Percentiles rank a stretch among this genome's conserved stretches.
Evolutionary conservation across 1,140 invertebrate genomes (phyloP).

Genomic region (Venturia canescens): DNA sequence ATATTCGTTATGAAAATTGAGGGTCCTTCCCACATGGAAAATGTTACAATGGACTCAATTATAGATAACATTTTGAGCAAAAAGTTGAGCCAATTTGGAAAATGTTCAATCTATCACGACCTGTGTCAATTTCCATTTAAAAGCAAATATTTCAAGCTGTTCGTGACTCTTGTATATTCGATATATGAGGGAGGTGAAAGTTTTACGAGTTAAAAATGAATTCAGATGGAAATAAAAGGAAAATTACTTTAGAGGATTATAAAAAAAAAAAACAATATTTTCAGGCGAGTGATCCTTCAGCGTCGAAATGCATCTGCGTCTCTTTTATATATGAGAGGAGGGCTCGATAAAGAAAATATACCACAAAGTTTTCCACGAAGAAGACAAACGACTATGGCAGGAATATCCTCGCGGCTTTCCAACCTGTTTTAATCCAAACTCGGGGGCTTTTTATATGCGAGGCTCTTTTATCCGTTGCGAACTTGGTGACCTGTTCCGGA

Average conservation of each 20-base stretch:
- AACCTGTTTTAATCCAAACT: constrained; percentile 26
- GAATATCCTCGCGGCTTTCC: neutral
- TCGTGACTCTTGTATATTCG: too few species aligned
- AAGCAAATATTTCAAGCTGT: too few species aligned
- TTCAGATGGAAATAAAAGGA: neutral
- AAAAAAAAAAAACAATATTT: neutral
- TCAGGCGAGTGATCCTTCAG: neutral
- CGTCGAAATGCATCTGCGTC: constrained; percentile 27
- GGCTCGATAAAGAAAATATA: constrained; percentile 5
- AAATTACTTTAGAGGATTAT: neutral
- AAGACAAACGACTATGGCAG: constrained; percentile 22
- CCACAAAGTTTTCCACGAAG: constrained; percentile 37
- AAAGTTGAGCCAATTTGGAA: too few species aligned
- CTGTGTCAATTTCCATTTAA: too few species aligned
- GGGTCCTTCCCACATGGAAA: too few species aligned
- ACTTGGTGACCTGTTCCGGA: constrained; percentile 15
- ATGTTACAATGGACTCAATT: too few species aligned
- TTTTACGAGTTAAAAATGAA: too few species aligned
- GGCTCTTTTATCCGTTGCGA: constrained; percentile 4
- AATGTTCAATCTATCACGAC: too few species aligned
- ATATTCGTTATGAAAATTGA: too few species aligned
- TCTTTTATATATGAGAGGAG: constrained; percentile 6
- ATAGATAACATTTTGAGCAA: too few species aligned
- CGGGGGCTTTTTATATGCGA: neutral
- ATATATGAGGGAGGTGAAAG: too few species aligned